A percentile compares a stretch with the other conserved stretches of the same genome.
These are phyloP conservation scores for Amiota minor DNA, from an alignment of 2,888 invertebrate genomes.

Conservation along the genomic window DNA sequence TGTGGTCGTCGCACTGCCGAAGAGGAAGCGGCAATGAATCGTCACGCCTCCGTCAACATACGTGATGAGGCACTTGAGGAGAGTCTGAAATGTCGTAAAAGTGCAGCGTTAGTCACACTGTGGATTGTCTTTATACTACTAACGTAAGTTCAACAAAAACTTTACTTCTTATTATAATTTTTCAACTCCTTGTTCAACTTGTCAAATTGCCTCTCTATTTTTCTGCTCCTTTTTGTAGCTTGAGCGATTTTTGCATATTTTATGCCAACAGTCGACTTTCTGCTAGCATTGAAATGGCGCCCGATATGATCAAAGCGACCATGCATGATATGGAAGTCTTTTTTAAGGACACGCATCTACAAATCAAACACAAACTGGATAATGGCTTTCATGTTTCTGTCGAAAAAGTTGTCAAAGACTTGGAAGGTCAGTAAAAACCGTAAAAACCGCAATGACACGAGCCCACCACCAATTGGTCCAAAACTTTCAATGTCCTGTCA, in stretches of 20 bases:
- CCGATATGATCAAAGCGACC: conserved; percentile 76
- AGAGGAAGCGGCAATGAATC: conserved; percentile 70
- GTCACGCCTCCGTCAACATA: conserved; percentile 67
- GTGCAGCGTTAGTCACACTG: conserved; percentile 67
- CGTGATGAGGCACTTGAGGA: conserved; percentile 69
- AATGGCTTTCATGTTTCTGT: conserved; percentile 77
- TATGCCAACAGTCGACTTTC: conserved; percentile 79
- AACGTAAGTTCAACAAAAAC: conserved; percentile 58
- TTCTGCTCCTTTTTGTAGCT: conserved; percentile 70
- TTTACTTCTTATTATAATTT: conserved; percentile 2
- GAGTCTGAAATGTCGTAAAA: conserved; percentile 67
- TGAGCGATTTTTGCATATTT: conserved; percentile 77
- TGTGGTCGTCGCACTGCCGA: conserved; percentile 73
- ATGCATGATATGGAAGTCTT: conserved; percentile 78
- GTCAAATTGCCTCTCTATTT: background rate
- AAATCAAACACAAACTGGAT: conserved; percentile 77
- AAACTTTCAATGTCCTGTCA: conserved; percentile 40
- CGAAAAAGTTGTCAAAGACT: conserved; percentile 78
- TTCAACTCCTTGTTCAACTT: background rate
- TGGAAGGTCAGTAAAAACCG: conserved; percentile 76
- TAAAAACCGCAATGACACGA: conserved; percentile 2
- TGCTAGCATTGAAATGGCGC: conserved; percentile 76
- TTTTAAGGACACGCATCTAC: conserved; percentile 78
- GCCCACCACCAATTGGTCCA: background rate
- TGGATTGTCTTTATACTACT: conserved; percentile 70